A percentile compares a stretch with the other conserved stretches of the same genome.
phyloP scores from a whole-genome alignment of 2,888 invertebrate genomes.

The Biston stratarius region DNA sequence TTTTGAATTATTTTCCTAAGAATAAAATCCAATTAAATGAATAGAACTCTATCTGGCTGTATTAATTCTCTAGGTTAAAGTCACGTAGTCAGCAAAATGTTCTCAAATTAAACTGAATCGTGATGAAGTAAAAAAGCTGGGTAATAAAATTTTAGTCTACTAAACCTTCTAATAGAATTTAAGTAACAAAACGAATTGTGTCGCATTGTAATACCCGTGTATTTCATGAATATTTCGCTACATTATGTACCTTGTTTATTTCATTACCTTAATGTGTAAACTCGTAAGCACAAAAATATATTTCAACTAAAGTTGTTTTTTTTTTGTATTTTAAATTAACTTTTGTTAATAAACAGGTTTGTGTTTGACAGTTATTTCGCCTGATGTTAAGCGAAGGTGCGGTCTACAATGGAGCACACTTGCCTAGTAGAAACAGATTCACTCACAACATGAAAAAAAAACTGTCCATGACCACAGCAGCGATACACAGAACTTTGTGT shows the following conservation, averaged over 20 bases:
- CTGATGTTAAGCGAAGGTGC: too few relatives aligned
- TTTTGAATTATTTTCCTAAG: constrained; percentile 57
- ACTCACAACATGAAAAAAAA: too few relatives aligned
- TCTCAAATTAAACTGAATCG: constrained; percentile 9
- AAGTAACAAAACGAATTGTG: background rate
- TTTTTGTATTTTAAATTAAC: too few relatives aligned
- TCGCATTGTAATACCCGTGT: background rate
- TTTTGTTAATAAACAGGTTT: too few relatives aligned
- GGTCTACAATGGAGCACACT: too few relatives aligned
- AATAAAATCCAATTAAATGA: constrained; percentile 31
- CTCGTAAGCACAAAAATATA: too few relatives aligned
- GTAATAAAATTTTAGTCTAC: constrained; percentile 8
- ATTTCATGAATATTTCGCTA: background rate
- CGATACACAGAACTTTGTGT: too few relatives aligned
- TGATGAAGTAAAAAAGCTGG: constrained; percentile 17
- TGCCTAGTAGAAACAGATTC: too few relatives aligned
- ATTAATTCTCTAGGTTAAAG: constrained; percentile 56
- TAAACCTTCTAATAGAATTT: constrained; percentile 4
- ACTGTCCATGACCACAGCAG: too few relatives aligned
- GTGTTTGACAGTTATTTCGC: too few relatives aligned
- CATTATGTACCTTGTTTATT: too few relatives aligned
- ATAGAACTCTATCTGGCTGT: constrained; percentile 56
- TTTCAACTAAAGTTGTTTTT: too few relatives aligned
- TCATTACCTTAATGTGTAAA: background rate
- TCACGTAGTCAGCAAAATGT: constrained; percentile 28